Conservation (phyloP, 2,888 invertebrate species). For the Drosophila cognata region DNA sequence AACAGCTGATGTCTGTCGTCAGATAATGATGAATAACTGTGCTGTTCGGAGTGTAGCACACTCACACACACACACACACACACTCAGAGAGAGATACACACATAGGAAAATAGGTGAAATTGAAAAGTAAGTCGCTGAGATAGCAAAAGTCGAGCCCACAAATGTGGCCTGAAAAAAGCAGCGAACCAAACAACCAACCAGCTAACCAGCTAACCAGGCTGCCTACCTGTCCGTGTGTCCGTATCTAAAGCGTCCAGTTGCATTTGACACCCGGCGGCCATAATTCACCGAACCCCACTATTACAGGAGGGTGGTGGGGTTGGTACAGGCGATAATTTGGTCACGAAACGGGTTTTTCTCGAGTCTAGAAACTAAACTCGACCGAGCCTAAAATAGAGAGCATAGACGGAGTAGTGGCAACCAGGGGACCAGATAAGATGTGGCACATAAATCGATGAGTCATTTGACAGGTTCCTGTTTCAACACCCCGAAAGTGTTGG, state of each 20-base stretch:
- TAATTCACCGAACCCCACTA: slow-evolving; percentile 44
- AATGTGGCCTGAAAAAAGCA: slow-evolving; percentile 11
- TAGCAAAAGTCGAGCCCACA: slow-evolving; percentile 39
- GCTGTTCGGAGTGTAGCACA: slow-evolving; percentile 48
- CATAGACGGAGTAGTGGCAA: slow-evolving; percentile 24
- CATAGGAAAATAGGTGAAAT: slow-evolving; percentile 56
- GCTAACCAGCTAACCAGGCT: slow-evolving; percentile 30
- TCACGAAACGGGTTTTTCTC: slow-evolving; percentile 53
- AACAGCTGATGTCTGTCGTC: slow-evolving; percentile 69
- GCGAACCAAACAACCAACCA: background rate
- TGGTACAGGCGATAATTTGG: slow-evolving; percentile 39
- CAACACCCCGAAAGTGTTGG: slow-evolving; percentile 39
- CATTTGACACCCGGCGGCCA: slow-evolving; percentile 61
- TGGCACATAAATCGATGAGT: slow-evolving; percentile 61
- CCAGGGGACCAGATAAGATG: slow-evolving; percentile 40
- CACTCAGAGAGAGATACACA: background rate
- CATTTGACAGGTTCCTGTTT: slow-evolving; percentile 58
- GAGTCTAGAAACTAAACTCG: background rate
- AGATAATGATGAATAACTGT: slow-evolving; percentile 72
- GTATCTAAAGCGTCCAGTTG: slow-evolving; percentile 59
- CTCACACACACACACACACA: slow-evolving; percentile 11
- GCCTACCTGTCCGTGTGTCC: slow-evolving; percentile 11
- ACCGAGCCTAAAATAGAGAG: slow-evolving; percentile 26
- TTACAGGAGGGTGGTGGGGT: background rate
- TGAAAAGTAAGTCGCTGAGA: slow-evolving; percentile 56